phyloP scores from a whole-genome alignment of 2,113 vertebrate genomes.

The Bungarus multicinctus region DNA sequence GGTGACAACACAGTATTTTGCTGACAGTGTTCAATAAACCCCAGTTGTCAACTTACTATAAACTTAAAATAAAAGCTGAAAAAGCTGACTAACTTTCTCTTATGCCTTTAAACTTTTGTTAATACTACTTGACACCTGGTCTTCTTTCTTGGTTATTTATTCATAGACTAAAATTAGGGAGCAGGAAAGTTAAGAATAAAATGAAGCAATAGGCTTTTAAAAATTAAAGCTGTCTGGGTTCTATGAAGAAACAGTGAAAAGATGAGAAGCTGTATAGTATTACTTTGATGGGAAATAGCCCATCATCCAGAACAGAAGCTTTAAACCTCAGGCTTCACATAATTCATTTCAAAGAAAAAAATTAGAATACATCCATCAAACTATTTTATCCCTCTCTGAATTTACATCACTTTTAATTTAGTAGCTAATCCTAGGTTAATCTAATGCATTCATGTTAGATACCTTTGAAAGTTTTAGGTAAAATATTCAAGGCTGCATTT shows the following conservation, averaged over 20 bases:
- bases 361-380: constrained; percentile 30
- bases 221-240: background rate
- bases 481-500: background rate
- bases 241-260: background rate
- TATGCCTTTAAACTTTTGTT: background rate
- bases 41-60: background rate
- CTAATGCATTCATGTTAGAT: constrained; percentile 30
- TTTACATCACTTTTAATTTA: constrained; percentile 21
- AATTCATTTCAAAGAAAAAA: constrained; percentile 32
- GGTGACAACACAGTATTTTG: background rate
- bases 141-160: background rate
- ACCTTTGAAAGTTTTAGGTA: constrained; percentile 15
- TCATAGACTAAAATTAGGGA: too few relatives aligned
- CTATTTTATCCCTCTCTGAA: constrained; percentile 36
- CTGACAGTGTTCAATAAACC: background rate
- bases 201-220: background rate
- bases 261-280: background rate
- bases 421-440: constrained; percentile 48
- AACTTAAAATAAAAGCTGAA: background rate
- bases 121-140: too few relatives aligned
- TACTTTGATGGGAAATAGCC: background rate
- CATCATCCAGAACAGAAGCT: background rate
- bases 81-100: background rate
- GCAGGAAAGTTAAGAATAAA: background rate
- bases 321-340: background rate